Conservation (phyloP, 2,797 vertebrate genomes). For the Alfaro cultratus region DNA sequence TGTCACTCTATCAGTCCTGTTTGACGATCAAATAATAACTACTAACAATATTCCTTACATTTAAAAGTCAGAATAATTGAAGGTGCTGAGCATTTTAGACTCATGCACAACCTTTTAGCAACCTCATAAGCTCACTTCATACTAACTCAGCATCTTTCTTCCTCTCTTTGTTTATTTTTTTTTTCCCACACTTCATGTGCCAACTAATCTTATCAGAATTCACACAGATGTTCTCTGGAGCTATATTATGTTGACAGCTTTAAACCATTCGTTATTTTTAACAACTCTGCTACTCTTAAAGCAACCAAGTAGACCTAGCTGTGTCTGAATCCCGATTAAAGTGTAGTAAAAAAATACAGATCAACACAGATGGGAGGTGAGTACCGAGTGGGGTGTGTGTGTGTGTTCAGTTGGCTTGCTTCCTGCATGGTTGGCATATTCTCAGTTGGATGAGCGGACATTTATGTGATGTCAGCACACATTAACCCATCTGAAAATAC, state of each 20-base stretch:
- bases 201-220: background rate
- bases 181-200: background rate
- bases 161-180: background rate
- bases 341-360: slow-evolving; percentile 36
- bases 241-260: background rate
- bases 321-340: slow-evolving; percentile 26
- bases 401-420: slow-evolving; percentile 50
- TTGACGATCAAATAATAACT: background rate
- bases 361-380: slow-evolving; percentile 31
- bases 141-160: background rate
- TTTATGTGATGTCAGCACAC: slow-evolving; percentile 78
- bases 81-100: background rate
- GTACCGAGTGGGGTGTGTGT: slow-evolving; percentile 24
- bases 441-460: slow-evolving; percentile 79
- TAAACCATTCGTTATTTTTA: background rate
- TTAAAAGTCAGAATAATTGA: background rate
- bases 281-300: background rate
- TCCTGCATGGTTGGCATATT: slow-evolving; percentile 74
- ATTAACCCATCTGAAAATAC: slow-evolving; percentile 75
- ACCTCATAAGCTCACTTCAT: background rate
- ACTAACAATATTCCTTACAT: background rate
- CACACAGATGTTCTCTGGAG: background rate
- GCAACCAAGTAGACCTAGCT: slow-evolving; percentile 5
- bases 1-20: background rate
- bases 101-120: background rate